Evolutionary conservation across 1,140 invertebrate genomes (phyloP).

Genomic region (Papilio aristodemus): DNA sequence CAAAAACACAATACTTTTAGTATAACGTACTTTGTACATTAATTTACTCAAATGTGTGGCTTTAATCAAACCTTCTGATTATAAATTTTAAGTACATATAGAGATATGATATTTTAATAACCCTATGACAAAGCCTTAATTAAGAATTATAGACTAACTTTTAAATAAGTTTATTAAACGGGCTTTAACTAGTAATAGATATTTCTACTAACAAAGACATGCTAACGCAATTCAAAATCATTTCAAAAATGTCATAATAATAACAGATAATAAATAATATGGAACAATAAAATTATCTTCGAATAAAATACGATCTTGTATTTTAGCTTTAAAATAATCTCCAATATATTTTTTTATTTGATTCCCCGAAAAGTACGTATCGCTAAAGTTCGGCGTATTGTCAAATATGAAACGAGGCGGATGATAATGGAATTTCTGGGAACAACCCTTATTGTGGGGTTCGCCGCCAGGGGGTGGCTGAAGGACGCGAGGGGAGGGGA

Average conservation of each 20-base stretch:
- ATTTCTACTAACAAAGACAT: too few species aligned
- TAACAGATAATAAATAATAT: too few species aligned
- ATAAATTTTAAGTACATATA: neutral
- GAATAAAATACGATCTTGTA: neutral
- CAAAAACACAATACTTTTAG: too few species aligned
- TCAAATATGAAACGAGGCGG: slow-evolving; percentile 69
- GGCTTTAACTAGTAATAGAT: too few species aligned
- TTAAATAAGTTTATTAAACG: too few species aligned
- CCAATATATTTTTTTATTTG: slow-evolving; percentile 36
- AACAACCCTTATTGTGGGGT: slow-evolving; percentile 74
- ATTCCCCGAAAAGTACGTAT: slow-evolving; percentile 53
- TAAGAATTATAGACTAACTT: neutral
- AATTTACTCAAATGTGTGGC: too few species aligned
- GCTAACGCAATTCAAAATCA: too few species aligned
- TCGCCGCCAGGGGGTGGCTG: slow-evolving; percentile 50
- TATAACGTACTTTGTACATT: too few species aligned
- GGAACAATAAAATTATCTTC: too few species aligned
- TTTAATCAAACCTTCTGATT: too few species aligned
- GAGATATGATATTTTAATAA: neutral
- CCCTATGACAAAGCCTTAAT: neutral
- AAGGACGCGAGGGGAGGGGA: slow-evolving; percentile 40
- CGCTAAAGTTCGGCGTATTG: slow-evolving; percentile 57
- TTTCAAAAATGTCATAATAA: too few species aligned
- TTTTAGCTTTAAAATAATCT: neutral
- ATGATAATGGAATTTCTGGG: slow-evolving; percentile 78